Conservation (phyloP, 2,797 vertebrate genomes). For the Myotis myotis region DNA sequence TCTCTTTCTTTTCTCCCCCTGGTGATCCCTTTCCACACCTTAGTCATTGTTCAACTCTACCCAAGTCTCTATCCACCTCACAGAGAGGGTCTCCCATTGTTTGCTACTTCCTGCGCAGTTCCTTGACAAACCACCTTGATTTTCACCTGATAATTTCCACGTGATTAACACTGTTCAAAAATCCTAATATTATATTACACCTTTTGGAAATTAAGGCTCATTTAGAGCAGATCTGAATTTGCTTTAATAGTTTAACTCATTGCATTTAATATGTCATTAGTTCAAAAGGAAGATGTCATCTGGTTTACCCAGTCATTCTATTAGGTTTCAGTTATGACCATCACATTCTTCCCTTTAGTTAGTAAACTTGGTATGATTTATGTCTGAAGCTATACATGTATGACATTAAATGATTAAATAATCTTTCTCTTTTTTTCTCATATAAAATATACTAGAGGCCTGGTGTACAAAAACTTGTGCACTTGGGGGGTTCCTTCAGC, state of each 20-base stretch:
- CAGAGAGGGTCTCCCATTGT: neutral
- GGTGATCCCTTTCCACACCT: neutral
- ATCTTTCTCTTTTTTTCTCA: neutral
- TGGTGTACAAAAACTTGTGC: too few relatives aligned
- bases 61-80: neutral
- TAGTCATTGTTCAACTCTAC: neutral
- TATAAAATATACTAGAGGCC: neutral
- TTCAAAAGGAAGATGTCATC: neutral
- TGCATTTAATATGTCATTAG: neutral
- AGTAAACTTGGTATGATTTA: neutral
- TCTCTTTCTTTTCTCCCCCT: neutral
- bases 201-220: slow-evolving; percentile 1
- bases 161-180: slow-evolving; percentile 3
- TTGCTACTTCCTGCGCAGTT: neutral
- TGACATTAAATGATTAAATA: neutral
- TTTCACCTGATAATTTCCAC: neutral
- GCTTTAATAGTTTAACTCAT: slow-evolving; percentile 1
- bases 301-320: neutral
- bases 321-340: neutral
- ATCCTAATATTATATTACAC: neutral
- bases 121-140: neutral
- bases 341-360: neutral
- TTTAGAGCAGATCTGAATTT: neutral
- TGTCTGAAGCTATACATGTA: neutral
- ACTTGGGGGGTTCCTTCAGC: too few relatives aligned